Evolutionary conservation across 2,888 invertebrate species (phyloP).

Genomic region (Cryptosula pallasiana): DNA sequence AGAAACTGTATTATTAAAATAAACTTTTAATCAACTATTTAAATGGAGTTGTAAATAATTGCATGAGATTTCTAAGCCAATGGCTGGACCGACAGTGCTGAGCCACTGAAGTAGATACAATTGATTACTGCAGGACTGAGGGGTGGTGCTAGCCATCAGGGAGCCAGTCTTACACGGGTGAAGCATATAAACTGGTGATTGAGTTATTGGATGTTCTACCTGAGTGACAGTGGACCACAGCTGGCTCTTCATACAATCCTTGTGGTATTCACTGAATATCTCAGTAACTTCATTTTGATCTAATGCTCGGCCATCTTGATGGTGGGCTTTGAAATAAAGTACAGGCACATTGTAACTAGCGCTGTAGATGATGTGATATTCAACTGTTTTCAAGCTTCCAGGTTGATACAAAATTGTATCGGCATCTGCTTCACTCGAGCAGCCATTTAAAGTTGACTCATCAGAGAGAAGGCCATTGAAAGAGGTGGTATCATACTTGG

Average conservation of each 20-base stretch:
- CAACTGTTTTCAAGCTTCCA: slow-evolving; percentile 32
- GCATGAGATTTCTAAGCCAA: slow-evolving; percentile 36
- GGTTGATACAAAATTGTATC: not conserved
- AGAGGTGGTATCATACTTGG: too few relatives aligned
- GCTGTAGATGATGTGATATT: slow-evolving; percentile 53
- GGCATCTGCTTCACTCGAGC: not conserved
- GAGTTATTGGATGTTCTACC: slow-evolving; percentile 46
- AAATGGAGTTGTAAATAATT: slow-evolving; percentile 28
- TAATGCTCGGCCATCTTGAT: slow-evolving; percentile 34
- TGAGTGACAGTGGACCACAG: not conserved
- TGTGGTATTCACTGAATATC: not conserved
- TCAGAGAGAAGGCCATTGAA: too few relatives aligned
- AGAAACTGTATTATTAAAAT: not conserved
- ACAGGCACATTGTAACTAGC: slow-evolving; percentile 53
- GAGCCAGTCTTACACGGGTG: slow-evolving; percentile 52
- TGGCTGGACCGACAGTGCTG: slow-evolving; percentile 43
- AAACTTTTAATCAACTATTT: not conserved
- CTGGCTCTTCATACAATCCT: not conserved
- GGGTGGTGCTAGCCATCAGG: slow-evolving; percentile 34
- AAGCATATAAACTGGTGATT: slow-evolving; percentile 47
- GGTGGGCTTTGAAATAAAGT: slow-evolving; percentile 48
- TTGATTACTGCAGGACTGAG: not conserved
- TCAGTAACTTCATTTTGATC: not conserved
- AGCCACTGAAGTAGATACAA: slow-evolving; percentile 43
- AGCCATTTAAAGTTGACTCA: too few relatives aligned